Evolutionary conservation across 2,888 invertebrate genomes (phyloP), one percentile per base, ranked within the genome.

Genomic region (Ceriagrion tenellum): DNA sequence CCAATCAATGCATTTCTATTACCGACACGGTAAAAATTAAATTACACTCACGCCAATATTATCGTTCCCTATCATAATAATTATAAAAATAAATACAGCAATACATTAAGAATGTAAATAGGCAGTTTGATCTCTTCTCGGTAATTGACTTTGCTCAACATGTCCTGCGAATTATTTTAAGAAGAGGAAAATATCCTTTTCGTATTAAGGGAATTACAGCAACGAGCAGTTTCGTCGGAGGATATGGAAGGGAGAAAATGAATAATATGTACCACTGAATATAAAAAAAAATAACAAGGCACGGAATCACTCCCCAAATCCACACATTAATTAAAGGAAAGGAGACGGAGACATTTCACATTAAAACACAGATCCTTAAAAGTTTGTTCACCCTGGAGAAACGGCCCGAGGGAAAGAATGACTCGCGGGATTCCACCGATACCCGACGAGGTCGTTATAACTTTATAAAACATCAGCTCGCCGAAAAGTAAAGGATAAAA

Each of bases 371-470:
- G 81, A 13, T 81, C 35, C 81, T 81, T 35, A 81, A 69, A 69
- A 81, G 81, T 81, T 81, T 81, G 81, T 81, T 81, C 30, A 81
- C 81, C 16, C 81, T 35, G 35, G 81, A 81, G 81, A 81, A 30
- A 81, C 30, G 2, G 13, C 35, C 47, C 47, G 47, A 10, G 3
- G 81, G 81, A 30, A 69, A 69, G 81, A 81, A 81, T 81, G 35
- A 16, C 18, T 18, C 69, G 69, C 81, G 35, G 81, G 81, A 35
- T 18, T 35, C 35, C 81, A 81, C 81, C 30, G 81, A 30, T 35
- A 81, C 81, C 35, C 30, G 2, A 35, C 2, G 35, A 81, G 30
- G 35, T 81, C 81, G 81, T 81, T 81, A 81, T 81, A 35, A 81
- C 81, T 81, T 81, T 81, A 81, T 81, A 81, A 81, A 81, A 81